Evolutionary conservation across 2,888 invertebrate genomes (phyloP), one percentile per base, ranked within the genome.

Genomic region (Heteromurus nitidus): DNA sequence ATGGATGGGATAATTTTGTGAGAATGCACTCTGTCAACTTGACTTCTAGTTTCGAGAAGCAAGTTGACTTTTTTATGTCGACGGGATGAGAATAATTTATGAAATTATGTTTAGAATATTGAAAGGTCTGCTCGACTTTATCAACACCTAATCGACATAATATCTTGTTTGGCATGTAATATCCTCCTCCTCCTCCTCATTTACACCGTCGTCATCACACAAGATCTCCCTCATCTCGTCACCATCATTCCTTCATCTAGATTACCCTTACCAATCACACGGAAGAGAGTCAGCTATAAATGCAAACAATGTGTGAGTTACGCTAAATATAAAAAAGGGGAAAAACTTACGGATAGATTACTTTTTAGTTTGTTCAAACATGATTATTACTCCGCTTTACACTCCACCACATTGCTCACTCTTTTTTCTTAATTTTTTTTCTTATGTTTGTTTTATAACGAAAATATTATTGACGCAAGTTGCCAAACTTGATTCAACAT

Each of bases 401-500:
- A 47, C 7, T n/a, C 47, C 11, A 5, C 7, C 60, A 60, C 44
- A 44, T 72, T 70, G 42, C 70, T 36, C 69, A 22, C 53, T 7
- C 22, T 53, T 22, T 53, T 22, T 3, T 47, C 13, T 47, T 47
- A 11, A n/a, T n/a, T 36, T 13, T 36, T n/a, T 31, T 30, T 28
- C 31, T 62, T 42, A 65, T 62, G 68, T 77, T 77, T 77, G 36
- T 69, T 69, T 62, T 77, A 60, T 47, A 69, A 44, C 50, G 69
- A 62, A 76, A 77, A 77, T 77, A 77, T 55, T 20, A 22, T 20
- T 76, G 60, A 24, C 55, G 65, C 79, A 70, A 80, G 47, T 73
- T 73, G 73, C 80, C 80, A 80, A 80, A 80, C 73, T 80, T 73
- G 80, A 80, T 80, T 73, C 80, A 68, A 18, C 67, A 67, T 80